Evolutionary conservation across 1,140 invertebrate species (phyloP).

Genomic region (Pogonus chalceus): DNA sequence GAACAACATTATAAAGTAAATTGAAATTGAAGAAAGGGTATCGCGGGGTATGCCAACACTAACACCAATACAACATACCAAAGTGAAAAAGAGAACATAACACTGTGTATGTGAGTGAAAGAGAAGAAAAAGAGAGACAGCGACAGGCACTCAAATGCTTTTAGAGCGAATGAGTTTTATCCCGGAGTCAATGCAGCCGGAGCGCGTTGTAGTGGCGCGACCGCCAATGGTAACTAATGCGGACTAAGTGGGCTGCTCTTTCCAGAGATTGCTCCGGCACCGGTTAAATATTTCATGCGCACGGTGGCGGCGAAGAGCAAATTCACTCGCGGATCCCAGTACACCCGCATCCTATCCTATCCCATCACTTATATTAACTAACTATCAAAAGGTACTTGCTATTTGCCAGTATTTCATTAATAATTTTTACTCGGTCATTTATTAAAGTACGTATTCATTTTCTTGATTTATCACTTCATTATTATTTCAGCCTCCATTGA

Average conservation of each 20-base stretch:
- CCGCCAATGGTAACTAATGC: conserved; percentile 18
- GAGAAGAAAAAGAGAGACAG: neutral
- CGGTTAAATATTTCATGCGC: conserved; percentile 18
- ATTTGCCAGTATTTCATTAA: no score
- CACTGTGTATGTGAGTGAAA: neutral
- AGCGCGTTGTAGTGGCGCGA: conserved; percentile 12
- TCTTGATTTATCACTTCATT: no score
- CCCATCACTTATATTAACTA: no score
- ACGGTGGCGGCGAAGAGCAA: no score
- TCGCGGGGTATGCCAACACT: neutral
- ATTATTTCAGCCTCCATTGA: no score
- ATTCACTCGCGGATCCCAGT: no score
- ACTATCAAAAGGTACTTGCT: no score
- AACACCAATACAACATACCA: neutral
- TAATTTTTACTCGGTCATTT: no score
- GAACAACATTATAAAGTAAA: conserved; percentile 6
- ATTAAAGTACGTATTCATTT: no score
- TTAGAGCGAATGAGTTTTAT: conserved; percentile 27
- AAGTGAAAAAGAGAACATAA: no score
- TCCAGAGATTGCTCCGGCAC: conserved; percentile 18
- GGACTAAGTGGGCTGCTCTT: conserved; percentile 19
- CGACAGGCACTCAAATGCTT: conserved; percentile 27
- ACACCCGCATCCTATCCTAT: no score
- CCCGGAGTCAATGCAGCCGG: conserved; percentile 15
- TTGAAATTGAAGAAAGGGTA: conserved; percentile 4